phyloP scores from a whole-genome alignment of 2,888 invertebrate species.

The Vanessa cardui region DNA sequence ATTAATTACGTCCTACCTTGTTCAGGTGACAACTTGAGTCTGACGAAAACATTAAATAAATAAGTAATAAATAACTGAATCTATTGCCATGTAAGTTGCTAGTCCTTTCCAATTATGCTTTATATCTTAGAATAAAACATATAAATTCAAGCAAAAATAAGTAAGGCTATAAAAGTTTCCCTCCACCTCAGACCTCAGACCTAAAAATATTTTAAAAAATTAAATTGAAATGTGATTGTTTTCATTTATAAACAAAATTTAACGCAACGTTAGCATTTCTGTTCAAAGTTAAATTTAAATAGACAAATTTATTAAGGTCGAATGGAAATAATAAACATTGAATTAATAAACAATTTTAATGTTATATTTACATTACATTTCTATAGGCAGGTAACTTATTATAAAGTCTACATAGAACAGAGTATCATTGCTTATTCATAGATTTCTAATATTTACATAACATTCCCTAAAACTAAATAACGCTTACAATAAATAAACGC shows the following conservation, averaged over 20 bases:
- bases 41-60: too few relatives aligned
- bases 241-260: constrained; percentile 3
- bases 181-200: too few relatives aligned
- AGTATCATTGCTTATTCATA: constrained; percentile 43
- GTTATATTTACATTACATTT: constrained; percentile 61
- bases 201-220: too few relatives aligned
- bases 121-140: too few relatives aligned
- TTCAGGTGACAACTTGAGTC: too few relatives aligned
- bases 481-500: constrained; percentile 56
- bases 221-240: constrained; percentile 7
- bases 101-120: too few relatives aligned
- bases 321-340: constrained; percentile 45
- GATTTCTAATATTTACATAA: constrained; percentile 70
- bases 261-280: not conserved
- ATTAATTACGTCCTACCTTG: too few relatives aligned
- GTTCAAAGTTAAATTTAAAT: too few relatives aligned
- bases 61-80: too few relatives aligned
- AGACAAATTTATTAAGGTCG: not conserved
- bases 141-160: too few relatives aligned
- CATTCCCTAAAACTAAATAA: constrained; percentile 80
- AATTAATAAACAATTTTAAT: constrained; percentile 71
- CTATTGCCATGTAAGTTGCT: too few relatives aligned
- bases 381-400: constrained; percentile 35
- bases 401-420: constrained; percentile 42
- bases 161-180: too few relatives aligned